Conservation (phyloP, 2,888 invertebrate genomes). For the Andrena chrysosceles region DNA sequence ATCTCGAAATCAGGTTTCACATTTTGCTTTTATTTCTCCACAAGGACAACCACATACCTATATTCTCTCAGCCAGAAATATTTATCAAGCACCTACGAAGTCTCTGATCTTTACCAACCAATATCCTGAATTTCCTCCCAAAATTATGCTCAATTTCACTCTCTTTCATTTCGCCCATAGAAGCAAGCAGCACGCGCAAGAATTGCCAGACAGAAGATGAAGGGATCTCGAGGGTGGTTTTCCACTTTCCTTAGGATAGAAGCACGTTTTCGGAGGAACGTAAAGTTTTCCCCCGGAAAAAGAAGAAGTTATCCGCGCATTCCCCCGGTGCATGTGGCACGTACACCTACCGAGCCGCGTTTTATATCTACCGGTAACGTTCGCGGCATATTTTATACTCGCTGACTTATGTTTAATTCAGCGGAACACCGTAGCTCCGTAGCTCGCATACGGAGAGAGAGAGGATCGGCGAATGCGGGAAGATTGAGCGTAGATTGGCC, state of each 20-base stretch:
- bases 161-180: too few relatives aligned
- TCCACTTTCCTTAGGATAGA: background rate
- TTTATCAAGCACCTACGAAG: too few relatives aligned
- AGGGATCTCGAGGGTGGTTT: background rate
- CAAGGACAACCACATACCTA: too few relatives aligned
- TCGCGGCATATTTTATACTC: constrained; percentile 81
- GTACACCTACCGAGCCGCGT: constrained; percentile 68
- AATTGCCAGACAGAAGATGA: background rate
- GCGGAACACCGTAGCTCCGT: constrained; percentile 77
- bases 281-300: constrained; percentile 29
- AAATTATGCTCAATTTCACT: too few relatives aligned
- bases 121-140: too few relatives aligned
- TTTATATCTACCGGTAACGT: constrained; percentile 75
- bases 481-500: constrained; percentile 79
- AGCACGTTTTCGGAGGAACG: constrained; percentile 27
- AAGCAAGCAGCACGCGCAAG: too few relatives aligned
- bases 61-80: too few relatives aligned
- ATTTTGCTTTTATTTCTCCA: too few relatives aligned
- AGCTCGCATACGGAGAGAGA: constrained; percentile 76
- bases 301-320: constrained; percentile 40
- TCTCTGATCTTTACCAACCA: too few relatives aligned
- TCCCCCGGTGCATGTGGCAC: constrained; percentile 68
- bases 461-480: constrained; percentile 74
- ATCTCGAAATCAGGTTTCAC: too few relatives aligned
- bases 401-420: constrained; percentile 83